These are phyloP conservation scores for Taenioides sp. DNA, from an alignment of 2,797 vertebrate genomes.

Conservation along the genomic window DNA sequence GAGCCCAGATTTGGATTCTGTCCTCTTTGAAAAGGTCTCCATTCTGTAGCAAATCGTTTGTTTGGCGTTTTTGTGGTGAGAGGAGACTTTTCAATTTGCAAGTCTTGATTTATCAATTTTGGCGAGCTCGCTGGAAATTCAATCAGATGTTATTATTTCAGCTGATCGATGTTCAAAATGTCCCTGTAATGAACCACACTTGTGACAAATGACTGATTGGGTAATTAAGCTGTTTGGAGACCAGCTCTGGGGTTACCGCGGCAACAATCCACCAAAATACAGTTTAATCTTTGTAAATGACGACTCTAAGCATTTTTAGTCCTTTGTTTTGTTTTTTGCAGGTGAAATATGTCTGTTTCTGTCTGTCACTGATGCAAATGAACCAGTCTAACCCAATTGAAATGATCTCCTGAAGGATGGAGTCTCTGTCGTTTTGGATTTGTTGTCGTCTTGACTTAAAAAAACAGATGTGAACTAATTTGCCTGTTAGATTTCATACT, in stretches of 20 bases:
- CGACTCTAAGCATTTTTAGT: not conserved
- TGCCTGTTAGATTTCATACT: not conserved
- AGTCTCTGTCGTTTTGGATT: slow-evolving; percentile 23
- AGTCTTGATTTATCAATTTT: slow-evolving; percentile 48
- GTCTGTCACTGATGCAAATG: slow-evolving; percentile 36
- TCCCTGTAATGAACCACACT: slow-evolving; percentile 41
- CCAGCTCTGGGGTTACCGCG: not conserved
- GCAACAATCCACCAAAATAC: not conserved
- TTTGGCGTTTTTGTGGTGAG: slow-evolving; percentile 6
- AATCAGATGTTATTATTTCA: slow-evolving; percentile 49
- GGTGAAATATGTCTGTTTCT: slow-evolving; percentile 40
- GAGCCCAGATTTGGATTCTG: slow-evolving; percentile 9
- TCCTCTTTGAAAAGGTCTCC: slow-evolving; percentile 10
- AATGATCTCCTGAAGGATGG: slow-evolving; percentile 34
- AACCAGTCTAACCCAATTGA: slow-evolving; percentile 35
- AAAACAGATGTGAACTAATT: not conserved
- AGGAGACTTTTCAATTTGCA: slow-evolving; percentile 25
- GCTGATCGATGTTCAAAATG: slow-evolving; percentile 50
- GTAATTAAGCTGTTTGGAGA: too few relatives aligned
- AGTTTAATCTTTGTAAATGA: not conserved
- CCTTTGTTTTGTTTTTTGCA: slow-evolving; percentile 25
- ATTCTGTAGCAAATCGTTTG: slow-evolving; percentile 18
- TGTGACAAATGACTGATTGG: slow-evolving; percentile 16
- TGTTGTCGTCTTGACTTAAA: not conserved
- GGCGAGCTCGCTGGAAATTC: slow-evolving; percentile 49